Conservation (phyloP, 2,797 vertebrate genomes). For the Anguilla marmorata region DNA sequence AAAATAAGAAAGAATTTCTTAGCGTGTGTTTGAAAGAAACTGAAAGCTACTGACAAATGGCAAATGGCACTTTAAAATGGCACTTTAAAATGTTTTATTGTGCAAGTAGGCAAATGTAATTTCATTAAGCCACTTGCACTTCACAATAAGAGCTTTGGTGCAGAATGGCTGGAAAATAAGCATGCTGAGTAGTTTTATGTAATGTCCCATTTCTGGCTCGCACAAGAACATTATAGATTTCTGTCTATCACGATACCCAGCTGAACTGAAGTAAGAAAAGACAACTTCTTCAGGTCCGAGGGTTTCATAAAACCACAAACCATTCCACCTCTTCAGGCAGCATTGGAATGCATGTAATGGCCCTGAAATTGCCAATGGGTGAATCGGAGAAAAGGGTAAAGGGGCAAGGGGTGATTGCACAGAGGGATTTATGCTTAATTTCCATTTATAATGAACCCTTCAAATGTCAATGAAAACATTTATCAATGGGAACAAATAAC, state of each 20-base stretch:
- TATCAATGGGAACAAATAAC: conserved; percentile 12
- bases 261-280: conserved; percentile 48
- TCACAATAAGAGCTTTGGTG: neutral
- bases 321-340: conserved; percentile 39
- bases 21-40: no score
- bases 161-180: conserved; percentile 35
- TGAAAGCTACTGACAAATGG: no score
- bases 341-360: conserved; percentile 57
- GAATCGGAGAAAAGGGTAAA: conserved; percentile 35
- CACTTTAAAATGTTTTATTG: no score
- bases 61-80: no score
- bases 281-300: conserved; percentile 50
- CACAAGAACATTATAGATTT: neutral
- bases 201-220: neutral
- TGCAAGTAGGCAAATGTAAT: no score
- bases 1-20: no score
- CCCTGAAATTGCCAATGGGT: neutral
- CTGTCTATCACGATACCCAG: conserved; percentile 23
- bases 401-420: neutral
- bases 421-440: neutral
- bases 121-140: no score
- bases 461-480: neutral
- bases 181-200: conserved; percentile 34
- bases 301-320: conserved; percentile 44
- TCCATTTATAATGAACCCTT: neutral